Percentiles rank a stretch among this genome's conserved stretches.
phyloP scores from a whole-genome alignment of 2,888 invertebrate species.

The Dicycla oo region DNA sequence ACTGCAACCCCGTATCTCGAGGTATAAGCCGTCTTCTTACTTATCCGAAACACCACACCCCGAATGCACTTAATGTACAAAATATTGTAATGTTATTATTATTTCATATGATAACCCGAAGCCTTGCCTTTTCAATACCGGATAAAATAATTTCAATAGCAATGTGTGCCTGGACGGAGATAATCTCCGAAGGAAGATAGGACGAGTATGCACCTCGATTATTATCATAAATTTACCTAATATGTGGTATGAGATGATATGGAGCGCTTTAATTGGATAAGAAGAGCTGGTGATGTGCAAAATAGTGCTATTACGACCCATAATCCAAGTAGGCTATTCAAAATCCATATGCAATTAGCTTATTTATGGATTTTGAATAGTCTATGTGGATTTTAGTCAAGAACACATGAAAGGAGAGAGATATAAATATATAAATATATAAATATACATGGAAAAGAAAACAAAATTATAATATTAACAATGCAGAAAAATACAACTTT shows the following conservation, averaged over 20 bases:
- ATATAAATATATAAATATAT: too few relatives aligned
- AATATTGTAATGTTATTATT: conserved; percentile 89
- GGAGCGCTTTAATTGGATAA: conserved; percentile 65
- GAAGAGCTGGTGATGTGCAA: conserved; percentile 13
- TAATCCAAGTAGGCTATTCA: too few relatives aligned
- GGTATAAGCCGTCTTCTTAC: conserved; percentile 79
- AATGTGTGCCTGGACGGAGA: conserved; percentile 76
- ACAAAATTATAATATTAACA: neutral
- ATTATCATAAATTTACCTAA: conserved; percentile 72
- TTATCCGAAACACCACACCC: conserved; percentile 83
- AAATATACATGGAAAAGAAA: neutral
- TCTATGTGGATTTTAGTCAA: neutral
- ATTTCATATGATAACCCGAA: conserved; percentile 84
- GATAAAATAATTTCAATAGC: conserved; percentile 84
- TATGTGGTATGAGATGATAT: conserved; percentile 47
- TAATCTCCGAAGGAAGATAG: conserved; percentile 76
- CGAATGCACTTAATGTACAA: conserved; percentile 87
- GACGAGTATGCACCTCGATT: conserved; percentile 65
- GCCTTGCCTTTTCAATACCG: conserved; percentile 76
- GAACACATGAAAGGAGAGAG: neutral
- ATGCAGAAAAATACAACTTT: neutral
- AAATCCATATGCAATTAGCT: too few relatives aligned
- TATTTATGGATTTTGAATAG: neutral
- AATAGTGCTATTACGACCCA: neutral
- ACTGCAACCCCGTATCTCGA: conserved; percentile 74